Evolutionary conservation across 2,888 invertebrate species (phyloP).

Genomic region (Athrips mouffetella): DNA sequence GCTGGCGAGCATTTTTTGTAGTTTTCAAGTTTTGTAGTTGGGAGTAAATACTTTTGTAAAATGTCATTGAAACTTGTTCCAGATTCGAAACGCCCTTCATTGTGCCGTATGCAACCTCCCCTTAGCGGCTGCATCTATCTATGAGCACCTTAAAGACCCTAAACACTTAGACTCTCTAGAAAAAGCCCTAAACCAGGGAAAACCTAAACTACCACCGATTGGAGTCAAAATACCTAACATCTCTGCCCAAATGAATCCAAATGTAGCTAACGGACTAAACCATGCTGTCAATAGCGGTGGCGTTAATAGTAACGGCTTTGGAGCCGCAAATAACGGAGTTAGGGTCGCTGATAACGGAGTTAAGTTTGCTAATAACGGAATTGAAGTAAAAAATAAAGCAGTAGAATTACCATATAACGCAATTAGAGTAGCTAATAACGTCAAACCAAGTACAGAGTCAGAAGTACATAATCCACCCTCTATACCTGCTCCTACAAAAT

Average conservation of each 20-base stretch:
- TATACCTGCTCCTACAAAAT: too few species aligned
- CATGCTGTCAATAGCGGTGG: too few species aligned
- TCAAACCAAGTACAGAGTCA: too few species aligned
- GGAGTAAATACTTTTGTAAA: background rate
- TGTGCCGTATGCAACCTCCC: constrained; percentile 30
- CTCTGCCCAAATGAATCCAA: background rate
- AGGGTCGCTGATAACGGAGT: too few species aligned
- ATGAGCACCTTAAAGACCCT: constrained; percentile 21
- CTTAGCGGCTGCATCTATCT: constrained; percentile 16
- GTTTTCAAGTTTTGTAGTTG: background rate
- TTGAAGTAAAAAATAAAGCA: too few species aligned
- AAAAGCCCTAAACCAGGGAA: constrained; percentile 8
- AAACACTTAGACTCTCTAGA: constrained; percentile 14
- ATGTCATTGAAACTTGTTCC: constrained; percentile 1
- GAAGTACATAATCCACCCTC: too few species aligned
- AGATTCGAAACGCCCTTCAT: constrained; percentile 28
- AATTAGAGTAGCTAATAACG: too few species aligned
- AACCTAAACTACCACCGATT: background rate
- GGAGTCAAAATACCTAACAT: constrained; percentile 1
- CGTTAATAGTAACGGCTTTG: too few species aligned
- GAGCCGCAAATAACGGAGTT: too few species aligned
- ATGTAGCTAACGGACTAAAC: background rate
- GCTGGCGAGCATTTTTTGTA: background rate
- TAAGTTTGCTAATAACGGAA: too few species aligned
- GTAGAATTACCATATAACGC: too few species aligned